These are phyloP conservation scores for Hirundichthys speculiger DNA, from an alignment of 2,113 vertebrate genomes.

Conservation along the genomic window DNA sequence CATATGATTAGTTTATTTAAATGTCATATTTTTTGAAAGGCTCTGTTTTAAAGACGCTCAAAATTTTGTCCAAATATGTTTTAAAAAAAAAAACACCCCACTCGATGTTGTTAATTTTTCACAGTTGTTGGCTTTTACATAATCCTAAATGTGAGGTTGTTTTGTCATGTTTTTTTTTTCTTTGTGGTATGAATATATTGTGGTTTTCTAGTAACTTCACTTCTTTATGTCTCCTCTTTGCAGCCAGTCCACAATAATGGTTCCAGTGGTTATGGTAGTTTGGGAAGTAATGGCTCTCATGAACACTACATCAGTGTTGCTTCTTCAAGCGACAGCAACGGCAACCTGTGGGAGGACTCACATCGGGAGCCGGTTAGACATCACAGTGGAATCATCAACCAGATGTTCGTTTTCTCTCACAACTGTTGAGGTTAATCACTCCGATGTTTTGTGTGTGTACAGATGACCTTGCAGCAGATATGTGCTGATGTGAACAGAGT, in stretches of 20 bases:
- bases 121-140: too few relatives aligned
- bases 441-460: conserved; percentile 17
- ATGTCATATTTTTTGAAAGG: too few relatives aligned
- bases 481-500: conserved; percentile 85
- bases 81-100: too few relatives aligned
- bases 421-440: neutral
- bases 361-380: conserved; percentile 75
- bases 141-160: too few relatives aligned
- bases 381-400: neutral
- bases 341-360: conserved; percentile 80
- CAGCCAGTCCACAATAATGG: conserved; percentile 88
- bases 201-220: neutral
- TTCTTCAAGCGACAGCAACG: conserved; percentile 88
- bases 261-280: conserved; percentile 90
- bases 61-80: too few relatives aligned
- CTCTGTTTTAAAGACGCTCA: too few relatives aligned
- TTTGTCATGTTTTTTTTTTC: neutral
- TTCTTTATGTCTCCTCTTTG: neutral
- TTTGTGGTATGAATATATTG: neutral
- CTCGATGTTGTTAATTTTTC: neutral
- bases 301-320: conserved; percentile 86
- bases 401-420: neutral
- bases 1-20: too few relatives aligned
- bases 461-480: conserved; percentile 87
- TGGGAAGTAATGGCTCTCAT: conserved; percentile 87